Evolutionary conservation across 2,113 vertebrate genomes (phyloP).

Genomic region (Burhinus oedicnemus): DNA sequence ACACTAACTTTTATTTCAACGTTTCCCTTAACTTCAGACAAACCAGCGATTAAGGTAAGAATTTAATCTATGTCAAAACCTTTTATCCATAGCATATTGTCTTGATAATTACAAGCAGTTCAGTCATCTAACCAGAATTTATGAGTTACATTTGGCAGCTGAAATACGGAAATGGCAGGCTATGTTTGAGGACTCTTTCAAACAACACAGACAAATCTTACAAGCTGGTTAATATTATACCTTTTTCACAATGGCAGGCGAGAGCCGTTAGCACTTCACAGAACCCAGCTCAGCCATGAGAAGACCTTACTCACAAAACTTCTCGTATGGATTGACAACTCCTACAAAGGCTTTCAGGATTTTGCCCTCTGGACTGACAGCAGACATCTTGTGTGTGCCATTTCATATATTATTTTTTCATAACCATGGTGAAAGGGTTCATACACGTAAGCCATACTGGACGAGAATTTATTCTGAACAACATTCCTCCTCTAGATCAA

Average conservation of each 20-base stretch:
- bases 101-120: neutral
- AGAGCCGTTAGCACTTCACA: neutral
- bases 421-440: neutral
- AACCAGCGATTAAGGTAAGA: neutral
- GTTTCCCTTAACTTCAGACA: neutral
- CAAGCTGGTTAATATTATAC: neutral
- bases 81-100: neutral
- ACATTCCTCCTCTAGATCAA: neutral
- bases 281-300: neutral
- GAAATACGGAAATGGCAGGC: neutral
- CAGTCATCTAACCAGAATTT: neutral
- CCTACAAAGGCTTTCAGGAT: neutral
- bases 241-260: neutral
- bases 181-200: neutral
- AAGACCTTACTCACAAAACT: neutral
- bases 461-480: neutral
- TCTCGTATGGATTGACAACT: neutral
- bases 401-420: neutral
- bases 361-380: neutral
- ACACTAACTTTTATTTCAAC: neutral
- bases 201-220: neutral
- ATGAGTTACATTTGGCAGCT: neutral
- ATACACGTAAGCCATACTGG: neutral
- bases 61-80: neutral
- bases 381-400: neutral